Conservation (phyloP, 2,113 vertebrate genomes). For the Odobenus rosmarus region DNA sequence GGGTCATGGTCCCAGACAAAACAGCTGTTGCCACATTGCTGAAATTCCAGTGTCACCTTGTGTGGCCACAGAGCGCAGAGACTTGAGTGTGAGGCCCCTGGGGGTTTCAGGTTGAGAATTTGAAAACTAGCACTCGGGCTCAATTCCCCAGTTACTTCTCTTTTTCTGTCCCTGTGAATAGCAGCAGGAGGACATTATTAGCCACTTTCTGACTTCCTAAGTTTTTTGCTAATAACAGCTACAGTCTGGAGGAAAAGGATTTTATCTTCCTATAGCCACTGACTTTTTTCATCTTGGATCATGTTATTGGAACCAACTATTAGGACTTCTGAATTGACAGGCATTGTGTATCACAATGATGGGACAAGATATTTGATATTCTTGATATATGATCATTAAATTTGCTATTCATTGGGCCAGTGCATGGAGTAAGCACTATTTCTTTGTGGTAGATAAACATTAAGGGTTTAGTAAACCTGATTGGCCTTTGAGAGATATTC, state of each 20-base stretch:
- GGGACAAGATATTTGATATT: neutral
- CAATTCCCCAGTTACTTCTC: neutral
- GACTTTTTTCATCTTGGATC: neutral
- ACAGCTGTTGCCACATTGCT: slow-evolving; percentile 63
- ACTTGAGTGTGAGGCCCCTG: slow-evolving; percentile 33
- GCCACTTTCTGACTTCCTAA: neutral
- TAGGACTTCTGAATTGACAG: neutral
- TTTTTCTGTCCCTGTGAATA: neutral
- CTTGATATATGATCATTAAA: neutral
- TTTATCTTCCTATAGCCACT: neutral
- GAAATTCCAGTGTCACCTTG: slow-evolving; percentile 49
- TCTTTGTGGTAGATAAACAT: neutral
- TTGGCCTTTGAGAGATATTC: neutral
- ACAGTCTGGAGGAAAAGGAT: neutral
- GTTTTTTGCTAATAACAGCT: neutral
- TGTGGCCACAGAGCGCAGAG: neutral
- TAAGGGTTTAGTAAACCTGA: neutral
- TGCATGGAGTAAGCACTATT: neutral
- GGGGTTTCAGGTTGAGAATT: slow-evolving; percentile 40
- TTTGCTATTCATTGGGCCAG: neutral
- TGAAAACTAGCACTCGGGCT: neutral
- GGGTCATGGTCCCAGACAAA: slow-evolving; percentile 63
- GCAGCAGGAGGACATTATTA: neutral
- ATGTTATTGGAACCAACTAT: neutral
- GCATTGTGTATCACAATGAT: neutral